Evolutionary conservation across 2,888 invertebrate species (phyloP), one percentile per base, ranked within the genome.

Genomic region (Salpingus planirostris): DNA sequence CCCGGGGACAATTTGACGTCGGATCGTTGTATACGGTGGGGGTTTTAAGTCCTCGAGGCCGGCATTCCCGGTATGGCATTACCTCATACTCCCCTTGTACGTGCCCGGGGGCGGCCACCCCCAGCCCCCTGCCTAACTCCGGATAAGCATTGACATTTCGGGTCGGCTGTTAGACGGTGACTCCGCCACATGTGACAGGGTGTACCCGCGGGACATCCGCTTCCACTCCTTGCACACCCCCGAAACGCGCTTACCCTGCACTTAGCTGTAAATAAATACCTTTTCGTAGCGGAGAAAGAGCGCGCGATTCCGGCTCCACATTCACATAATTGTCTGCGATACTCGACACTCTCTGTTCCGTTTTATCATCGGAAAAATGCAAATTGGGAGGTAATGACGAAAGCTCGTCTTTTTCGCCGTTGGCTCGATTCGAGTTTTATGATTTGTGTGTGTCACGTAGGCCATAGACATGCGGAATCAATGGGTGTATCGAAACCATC

Each of bases 81-180:
- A 31, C 31, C 31, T 25, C 31, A 31, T 15, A 24, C 31, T 21
- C 11, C 3, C 15, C 30, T 18, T 21, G 18, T 18, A 13, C 18
- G 15, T 29, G 30, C 11, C 10, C 13, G 24, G 22, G 24, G 18
- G 18, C 15, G 27, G 25, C 33, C 31, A 24, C 33, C 36, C 36
- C 44, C 43, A 41, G 18, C 18, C 5, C 5, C 18, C 5, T 5
- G 5, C 5, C 5, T 8, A 18, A 8, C 18, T 6, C 5, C 18
- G 54, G 54, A 52, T 53, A 51, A 55, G 54, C 54, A 54, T 55
- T 57, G 57, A 57, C 57, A 57, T 59, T 59, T 59, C 53, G 50
- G 52, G 50, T 46, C 42, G 49, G 49, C 18, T 5, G 18, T 56
- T 57, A 59, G 57, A 57, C 54, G 55, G 57, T 56, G 57, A 56